Percentiles rank a stretch among this genome's conserved stretches.
These are phyloP conservation scores for Epirrhoe tristata DNA, from an alignment of 2,888 invertebrate species.

Conservation along the genomic window DNA sequence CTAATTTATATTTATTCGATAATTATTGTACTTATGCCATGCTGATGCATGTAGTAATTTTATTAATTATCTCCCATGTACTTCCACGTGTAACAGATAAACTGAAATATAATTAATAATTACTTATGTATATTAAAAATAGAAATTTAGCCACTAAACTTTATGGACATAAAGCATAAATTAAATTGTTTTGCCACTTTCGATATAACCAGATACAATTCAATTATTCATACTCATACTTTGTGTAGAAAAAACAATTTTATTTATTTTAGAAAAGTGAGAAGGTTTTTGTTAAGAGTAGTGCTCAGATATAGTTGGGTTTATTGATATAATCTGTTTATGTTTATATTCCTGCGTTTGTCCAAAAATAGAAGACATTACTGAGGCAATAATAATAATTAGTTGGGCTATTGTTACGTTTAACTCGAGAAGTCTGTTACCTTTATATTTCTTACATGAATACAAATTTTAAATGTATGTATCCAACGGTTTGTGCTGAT, in stretches of 20 bases:
- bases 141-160: neutral
- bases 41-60: neutral
- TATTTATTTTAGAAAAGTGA: constrained; percentile 35
- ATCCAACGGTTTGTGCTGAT: neutral
- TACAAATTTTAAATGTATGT: constrained; percentile 10
- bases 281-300: constrained; percentile 35
- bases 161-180: constrained; percentile 4
- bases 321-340: constrained; percentile 32
- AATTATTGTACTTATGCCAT: neutral
- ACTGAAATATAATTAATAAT: neutral
- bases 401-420: constrained; percentile 26
- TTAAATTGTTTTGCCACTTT: neutral
- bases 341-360: constrained; percentile 23
- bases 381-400: constrained; percentile 24
- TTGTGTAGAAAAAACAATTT: constrained; percentile 16
- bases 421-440: constrained; percentile 31
- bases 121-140: constrained; percentile 1
- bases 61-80: neutral
- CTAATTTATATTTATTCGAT: constrained; percentile 16
- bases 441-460: constrained; percentile 19
- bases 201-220: neutral
- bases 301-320: constrained; percentile 35
- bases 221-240: constrained; percentile 2
- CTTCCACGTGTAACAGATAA: constrained; percentile 8
- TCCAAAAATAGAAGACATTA: constrained; percentile 24